phyloP scores from a whole-genome alignment of 2,797 vertebrate species.

The Arctocebus calabarensis region DNA sequence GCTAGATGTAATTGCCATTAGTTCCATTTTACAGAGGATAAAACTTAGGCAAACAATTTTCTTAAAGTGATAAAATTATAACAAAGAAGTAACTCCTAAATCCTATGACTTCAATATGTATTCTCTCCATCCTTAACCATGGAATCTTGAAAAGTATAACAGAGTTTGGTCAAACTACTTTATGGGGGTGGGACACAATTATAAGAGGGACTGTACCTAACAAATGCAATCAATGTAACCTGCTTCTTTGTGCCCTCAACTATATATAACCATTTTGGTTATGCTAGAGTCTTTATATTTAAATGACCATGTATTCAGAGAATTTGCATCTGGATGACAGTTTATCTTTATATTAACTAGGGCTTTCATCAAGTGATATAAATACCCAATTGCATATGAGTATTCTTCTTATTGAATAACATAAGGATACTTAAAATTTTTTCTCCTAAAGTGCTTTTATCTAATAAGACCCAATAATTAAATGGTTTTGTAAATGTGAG shows the following conservation, averaged over 20 bases:
- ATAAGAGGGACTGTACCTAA: no score
- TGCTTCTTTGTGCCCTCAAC: no score
- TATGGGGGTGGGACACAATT: no score
- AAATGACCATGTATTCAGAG: not conserved
- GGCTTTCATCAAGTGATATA: not conserved
- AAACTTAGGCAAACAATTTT: not conserved
- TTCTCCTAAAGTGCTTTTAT: not conserved
- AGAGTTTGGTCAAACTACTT: not conserved
- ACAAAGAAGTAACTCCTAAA: not conserved
- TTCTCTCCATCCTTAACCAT: not conserved
- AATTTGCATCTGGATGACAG: not conserved
- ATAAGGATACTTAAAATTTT: not conserved
- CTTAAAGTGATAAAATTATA: not conserved
- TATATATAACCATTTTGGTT: not conserved
- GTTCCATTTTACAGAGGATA: not conserved
- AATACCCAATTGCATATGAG: not conserved
- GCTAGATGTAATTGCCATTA: not conserved
- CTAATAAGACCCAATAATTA: not conserved
- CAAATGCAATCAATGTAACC: no score
- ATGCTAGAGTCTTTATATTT: not conserved
- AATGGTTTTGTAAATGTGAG: not conserved
- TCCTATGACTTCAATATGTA: not conserved
- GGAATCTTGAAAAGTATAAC: not conserved
- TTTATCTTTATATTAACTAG: not conserved
- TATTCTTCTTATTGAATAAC: not conserved